A percentile compares a stretch with the other conserved stretches of the same genome.
Evolutionary conservation across 2,797 vertebrate genomes (phyloP).

Genomic region (Nyctibius grandis): DNA sequence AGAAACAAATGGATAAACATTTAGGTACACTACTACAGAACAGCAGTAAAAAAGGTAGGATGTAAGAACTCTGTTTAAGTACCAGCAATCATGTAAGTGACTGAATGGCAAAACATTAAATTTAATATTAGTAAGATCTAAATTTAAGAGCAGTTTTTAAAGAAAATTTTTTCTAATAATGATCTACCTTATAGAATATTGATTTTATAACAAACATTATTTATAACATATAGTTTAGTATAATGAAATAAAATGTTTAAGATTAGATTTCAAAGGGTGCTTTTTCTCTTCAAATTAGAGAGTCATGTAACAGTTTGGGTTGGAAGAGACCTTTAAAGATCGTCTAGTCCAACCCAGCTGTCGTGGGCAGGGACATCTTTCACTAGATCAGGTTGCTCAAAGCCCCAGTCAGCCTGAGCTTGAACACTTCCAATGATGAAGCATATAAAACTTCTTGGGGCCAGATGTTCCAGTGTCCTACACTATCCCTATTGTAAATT

Average conservation of each 20-base stretch:
- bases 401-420: background rate
- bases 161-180: background rate
- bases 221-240: background rate
- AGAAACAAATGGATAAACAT: background rate
- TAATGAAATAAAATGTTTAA: background rate
- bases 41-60: background rate
- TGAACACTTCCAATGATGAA: background rate
- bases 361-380: background rate
- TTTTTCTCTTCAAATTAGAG: background rate
- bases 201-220: background rate
- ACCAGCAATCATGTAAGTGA: background rate
- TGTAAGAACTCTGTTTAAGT: background rate
- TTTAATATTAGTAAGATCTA: background rate
- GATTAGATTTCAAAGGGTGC: background rate
- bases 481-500: accelerated
- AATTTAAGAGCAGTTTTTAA: background rate
- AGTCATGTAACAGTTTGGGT: accelerated
- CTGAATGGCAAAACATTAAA: background rate
- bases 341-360: background rate
- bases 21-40: background rate
- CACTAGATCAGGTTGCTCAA: background rate
- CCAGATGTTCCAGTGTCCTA: background rate
- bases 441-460: background rate
- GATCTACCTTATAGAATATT: background rate
- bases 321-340: background rate